phyloP scores from a whole-genome alignment of 2,797 vertebrate genomes.

The Peromyscus melanophrys region DNA sequence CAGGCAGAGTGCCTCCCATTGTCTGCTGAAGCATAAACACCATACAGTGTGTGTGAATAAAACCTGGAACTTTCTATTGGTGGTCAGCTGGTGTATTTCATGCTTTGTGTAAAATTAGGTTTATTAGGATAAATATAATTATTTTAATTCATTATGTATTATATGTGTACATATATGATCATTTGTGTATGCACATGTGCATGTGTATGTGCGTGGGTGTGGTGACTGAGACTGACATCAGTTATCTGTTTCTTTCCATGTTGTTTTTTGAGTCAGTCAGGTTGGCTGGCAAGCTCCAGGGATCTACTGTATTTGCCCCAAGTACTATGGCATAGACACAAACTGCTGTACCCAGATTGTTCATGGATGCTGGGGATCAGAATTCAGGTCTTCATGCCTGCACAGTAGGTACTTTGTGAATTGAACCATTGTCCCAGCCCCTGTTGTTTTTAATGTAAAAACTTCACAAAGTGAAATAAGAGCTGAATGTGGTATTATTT shows the following conservation, averaged over 20 bases:
- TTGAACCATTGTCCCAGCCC: too few species aligned
- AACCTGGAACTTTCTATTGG: neutral
- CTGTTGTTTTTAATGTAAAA: neutral
- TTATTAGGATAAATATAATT: neutral
- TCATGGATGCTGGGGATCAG: neutral
- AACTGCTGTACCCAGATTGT: neutral
- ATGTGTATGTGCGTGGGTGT: neutral
- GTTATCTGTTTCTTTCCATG: neutral
- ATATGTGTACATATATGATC: neutral
- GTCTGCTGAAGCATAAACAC: rapidly evolving
- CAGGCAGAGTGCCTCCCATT: rapidly evolving
- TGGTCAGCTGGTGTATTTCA: neutral
- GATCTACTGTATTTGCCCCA: neutral
- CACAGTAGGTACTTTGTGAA: too few species aligned
- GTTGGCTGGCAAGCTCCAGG: too few species aligned
- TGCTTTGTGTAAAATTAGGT: neutral
- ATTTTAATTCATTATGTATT: neutral
- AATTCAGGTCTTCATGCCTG: neutral
- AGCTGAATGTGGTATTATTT: neutral
- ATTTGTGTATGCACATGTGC: neutral
- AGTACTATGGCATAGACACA: too few species aligned
- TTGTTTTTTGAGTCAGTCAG: neutral
- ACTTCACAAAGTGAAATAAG: neutral
- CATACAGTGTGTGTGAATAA: neutral
- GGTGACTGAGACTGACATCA: too few species aligned